Conservation (phyloP, 53 echinoderm and acorn worm genomes). For the Apostichopus leukothele region DNA sequence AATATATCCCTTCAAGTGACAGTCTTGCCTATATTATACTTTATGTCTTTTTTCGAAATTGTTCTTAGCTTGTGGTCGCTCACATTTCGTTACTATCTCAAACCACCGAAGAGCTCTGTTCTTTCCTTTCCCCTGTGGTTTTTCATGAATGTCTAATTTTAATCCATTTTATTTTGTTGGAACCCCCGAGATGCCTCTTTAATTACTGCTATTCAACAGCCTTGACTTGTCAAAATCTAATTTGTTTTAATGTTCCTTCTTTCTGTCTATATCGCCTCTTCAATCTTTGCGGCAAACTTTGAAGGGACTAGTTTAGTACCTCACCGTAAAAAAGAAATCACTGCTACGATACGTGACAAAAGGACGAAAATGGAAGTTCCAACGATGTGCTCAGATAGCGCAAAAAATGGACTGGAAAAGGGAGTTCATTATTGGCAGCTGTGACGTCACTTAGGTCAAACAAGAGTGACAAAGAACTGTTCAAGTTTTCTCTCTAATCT, state of each 20-base stretch:
- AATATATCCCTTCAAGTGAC: not conserved
- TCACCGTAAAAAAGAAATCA: not conserved
- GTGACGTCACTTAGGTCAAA: not conserved
- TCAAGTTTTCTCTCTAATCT: too few relatives aligned
- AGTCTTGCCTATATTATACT: not conserved
- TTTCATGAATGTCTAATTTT: not conserved
- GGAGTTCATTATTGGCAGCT: not conserved
- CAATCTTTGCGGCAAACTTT: slow-evolving; percentile 19
- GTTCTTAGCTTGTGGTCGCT: not conserved
- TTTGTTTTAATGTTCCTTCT: slow-evolving; percentile 8
- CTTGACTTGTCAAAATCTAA: slow-evolving; percentile 14
- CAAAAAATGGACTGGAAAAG: not conserved
- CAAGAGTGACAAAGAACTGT: too few relatives aligned
- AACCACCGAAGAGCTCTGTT: not conserved
- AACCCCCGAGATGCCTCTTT: not conserved
- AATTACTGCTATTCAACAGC: slow-evolving; percentile 14
- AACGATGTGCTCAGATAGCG: too few relatives aligned
- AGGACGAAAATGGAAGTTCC: too few relatives aligned
- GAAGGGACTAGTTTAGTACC: slow-evolving; percentile 37
- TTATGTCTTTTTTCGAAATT: not conserved
- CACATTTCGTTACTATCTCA: not conserved
- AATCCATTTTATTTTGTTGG: not conserved
- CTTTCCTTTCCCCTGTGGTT: not conserved
- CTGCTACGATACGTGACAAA: not conserved
- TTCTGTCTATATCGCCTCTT: not conserved